Percentiles rank a stretch among this genome's conserved stretches.
Conservation (phyloP, 1,140 invertebrate species). For the Dryas iulia region DNA sequence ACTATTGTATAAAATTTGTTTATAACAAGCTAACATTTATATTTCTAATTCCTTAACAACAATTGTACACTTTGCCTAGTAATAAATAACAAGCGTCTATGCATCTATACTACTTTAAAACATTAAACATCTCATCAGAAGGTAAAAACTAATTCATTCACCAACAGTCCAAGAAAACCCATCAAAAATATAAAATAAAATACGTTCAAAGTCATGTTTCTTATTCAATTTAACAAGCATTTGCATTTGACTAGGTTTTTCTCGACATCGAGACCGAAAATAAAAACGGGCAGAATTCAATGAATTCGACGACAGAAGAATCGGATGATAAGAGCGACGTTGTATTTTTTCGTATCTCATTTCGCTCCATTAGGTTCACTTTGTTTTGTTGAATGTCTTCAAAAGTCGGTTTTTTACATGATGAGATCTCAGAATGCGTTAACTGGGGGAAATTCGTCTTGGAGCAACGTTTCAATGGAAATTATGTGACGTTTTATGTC, state of each 20-base stretch:
- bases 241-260: conserved; percentile 18
- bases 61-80: too few relatives aligned
- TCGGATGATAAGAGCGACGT: conserved; percentile 28
- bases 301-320: conserved; percentile 22
- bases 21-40: too few relatives aligned
- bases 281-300: conserved; percentile 28
- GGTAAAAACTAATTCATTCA: not conserved
- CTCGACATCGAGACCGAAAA: conserved; percentile 23
- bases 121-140: too few relatives aligned
- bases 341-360: conserved; percentile 34
- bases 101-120: too few relatives aligned
- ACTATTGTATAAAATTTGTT: too few relatives aligned
- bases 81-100: too few relatives aligned
- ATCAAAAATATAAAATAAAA: not conserved
- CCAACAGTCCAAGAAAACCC: not conserved
- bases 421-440: conserved; percentile 11
- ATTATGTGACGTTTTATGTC: not conserved
- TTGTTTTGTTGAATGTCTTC: conserved; percentile 30
- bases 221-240: conserved; percentile 22
- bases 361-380: conserved; percentile 27
- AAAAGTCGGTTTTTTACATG: conserved; percentile 19
- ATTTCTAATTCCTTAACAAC: too few relatives aligned
- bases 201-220: not conserved
- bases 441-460: not conserved
- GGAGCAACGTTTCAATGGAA: not conserved